Evolutionary conservation across 1,140 invertebrate genomes (phyloP).

Genomic region (Bombus huntii): DNA sequence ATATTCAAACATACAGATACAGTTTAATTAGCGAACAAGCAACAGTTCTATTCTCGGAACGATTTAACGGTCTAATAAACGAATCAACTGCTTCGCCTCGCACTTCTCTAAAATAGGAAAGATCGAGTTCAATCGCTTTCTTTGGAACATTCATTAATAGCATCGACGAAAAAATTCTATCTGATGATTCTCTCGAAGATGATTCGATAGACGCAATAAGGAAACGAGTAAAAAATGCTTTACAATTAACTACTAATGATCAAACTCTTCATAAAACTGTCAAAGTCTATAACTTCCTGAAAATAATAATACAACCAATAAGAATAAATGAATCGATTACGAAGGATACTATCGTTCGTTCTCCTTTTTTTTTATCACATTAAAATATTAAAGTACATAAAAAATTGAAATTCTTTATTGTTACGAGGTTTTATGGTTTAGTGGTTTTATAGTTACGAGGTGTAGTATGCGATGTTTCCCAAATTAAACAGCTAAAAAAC

Average conservation of each 20-base stretch:
- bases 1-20: background rate
- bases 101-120: background rate
- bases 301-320: no score
- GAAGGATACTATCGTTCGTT: no score
- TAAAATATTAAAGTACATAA: no score
- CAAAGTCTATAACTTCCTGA: background rate
- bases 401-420: no score
- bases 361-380: no score
- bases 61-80: conserved; percentile 2
- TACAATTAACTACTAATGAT: background rate
- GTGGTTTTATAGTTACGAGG: no score
- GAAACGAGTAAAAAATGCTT: background rate
- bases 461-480: no score
- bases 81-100: background rate
- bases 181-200: background rate
- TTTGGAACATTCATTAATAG: no score
- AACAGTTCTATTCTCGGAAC: background rate
- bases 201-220: background rate
- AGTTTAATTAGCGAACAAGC: background rate
- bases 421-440: no score
- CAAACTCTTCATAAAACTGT: background rate
- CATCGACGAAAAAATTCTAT: no score
- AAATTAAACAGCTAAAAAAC: background rate
- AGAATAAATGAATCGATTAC: background rate
- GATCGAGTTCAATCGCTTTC: background rate